Evolutionary conservation across 2,888 invertebrate species (phyloP), one percentile per base, ranked within the genome.

Genomic region (Papilio elwesi): DNA sequence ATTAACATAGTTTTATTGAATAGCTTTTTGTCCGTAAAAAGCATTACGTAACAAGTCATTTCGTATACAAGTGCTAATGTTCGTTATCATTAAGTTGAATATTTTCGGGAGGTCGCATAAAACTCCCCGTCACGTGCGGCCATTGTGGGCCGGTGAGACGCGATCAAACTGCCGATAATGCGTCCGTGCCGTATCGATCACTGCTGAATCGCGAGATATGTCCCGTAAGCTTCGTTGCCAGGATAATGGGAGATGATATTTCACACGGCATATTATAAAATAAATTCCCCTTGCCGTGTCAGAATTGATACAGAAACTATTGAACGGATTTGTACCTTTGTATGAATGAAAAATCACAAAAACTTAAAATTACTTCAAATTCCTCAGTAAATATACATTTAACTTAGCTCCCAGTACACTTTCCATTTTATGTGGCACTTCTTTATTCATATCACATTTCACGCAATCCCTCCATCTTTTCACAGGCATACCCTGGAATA

Each of bases 161-260:
- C 68, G 69, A 62, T 69, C 49, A 69, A 59, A 69, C 62, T 69
- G 11, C 36, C 62, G 49, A 62, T 69, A 62, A 62, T 26, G 69
- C 69, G 49, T 9, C 36, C 26, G 26, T 26, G 26, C 13, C 36
- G 51, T 62, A 69, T 69, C 69, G 69, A 51, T 62, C 59, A 38
- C 5, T 8, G 67, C 38, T 69, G 62, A 47, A 47, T 47, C 13
- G 52, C 52, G 13, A 43, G 9, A n/a, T 59, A 55, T 55, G 36
- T 59, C 59, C 59, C n/a, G 13, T 38, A 59, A 59, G 59, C 59
- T 59, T 38, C 38, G 59, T 38, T 38, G 8, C 12, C 59, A n/a
- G 38, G 59, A 59, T 59, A 59, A 59, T 59, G 59, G 8, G 38
- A 59, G 0, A 43, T 43, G 7, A 43, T 0, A 43, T 43, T 43